Conservation (phyloP, 2,113 vertebrate species). For the Lamprotornis superbus region DNA sequence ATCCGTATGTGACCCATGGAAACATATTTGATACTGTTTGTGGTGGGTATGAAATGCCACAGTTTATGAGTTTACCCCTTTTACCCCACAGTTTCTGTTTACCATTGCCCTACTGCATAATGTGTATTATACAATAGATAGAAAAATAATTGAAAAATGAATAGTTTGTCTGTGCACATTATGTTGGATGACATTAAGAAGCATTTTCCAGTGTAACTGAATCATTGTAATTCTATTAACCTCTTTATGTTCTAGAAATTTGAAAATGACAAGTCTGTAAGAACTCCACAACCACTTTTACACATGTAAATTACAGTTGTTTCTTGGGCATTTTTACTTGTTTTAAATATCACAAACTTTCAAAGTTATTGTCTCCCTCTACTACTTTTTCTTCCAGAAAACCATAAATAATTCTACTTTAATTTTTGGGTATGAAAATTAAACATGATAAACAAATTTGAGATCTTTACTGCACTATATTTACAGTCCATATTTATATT, state of each 20-base stretch:
- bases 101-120: rapidly evolving
- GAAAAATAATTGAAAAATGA: background rate
- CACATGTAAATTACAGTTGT: background rate
- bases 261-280: background rate
- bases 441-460: background rate
- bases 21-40: background rate
- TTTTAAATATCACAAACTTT: background rate
- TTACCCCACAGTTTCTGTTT: background rate
- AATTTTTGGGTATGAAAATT: background rate
- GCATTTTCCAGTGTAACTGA: background rate
- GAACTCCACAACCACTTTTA: background rate
- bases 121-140: rapidly evolving
- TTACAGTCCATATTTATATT: background rate
- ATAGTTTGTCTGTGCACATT: background rate
- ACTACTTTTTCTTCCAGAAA: background rate
- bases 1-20: background rate
- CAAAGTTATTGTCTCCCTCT: background rate
- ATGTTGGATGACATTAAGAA: background rate
- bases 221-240: background rate
- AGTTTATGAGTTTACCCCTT: background rate
- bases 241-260: background rate
- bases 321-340: background rate
- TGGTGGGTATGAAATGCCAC: background rate
- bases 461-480: background rate
- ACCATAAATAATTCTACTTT: background rate